phyloP scores from a whole-genome alignment of 2,888 invertebrate genomes.

The Nipponacmea schrenckii region DNA sequence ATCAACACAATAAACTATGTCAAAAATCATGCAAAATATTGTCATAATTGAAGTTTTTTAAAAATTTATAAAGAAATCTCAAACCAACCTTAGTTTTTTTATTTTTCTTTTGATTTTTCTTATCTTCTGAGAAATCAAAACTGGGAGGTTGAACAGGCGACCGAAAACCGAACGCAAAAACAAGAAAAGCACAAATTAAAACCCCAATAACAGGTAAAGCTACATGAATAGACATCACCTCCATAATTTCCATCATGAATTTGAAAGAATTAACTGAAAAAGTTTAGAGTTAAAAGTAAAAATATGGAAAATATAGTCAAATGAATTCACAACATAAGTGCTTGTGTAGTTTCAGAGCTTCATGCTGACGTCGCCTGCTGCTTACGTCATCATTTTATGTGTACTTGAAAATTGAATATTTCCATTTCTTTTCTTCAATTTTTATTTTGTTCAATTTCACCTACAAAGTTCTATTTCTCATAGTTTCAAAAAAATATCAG shows the following conservation, averaged over 20 bases:
- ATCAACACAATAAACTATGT: too few species aligned
- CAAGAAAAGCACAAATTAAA: conserved; percentile 78
- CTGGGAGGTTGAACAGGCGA: conserved; percentile 79
- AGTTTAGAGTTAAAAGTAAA: conserved; percentile 28
- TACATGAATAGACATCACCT: conserved; percentile 70
- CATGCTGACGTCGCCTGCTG: conserved; percentile 59
- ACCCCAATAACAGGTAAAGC: conserved; percentile 75
- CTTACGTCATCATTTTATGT: conserved; percentile 48
- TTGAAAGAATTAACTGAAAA: conserved; percentile 7
- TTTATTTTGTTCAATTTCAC: background rate
- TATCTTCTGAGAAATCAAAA: conserved; percentile 56
- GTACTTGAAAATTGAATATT: conserved; percentile 14
- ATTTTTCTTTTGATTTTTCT: conserved; percentile 41
- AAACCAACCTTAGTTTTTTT: conserved; percentile 49
- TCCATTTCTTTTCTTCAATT: background rate
- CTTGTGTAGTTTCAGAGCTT: conserved; percentile 10
- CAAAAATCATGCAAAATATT: too few species aligned
- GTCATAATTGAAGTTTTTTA: too few species aligned
- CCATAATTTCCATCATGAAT: conserved; percentile 58
- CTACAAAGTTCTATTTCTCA: too few species aligned
- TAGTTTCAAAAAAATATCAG: too few species aligned
- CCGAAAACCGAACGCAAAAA: conserved; percentile 83
- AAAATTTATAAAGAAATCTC: too few species aligned
- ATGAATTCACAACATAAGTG: background rate
- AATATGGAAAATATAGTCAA: conserved; percentile 45